Conservation (phyloP, 2,113 vertebrate species). For the Anhinga rufa region DNA sequence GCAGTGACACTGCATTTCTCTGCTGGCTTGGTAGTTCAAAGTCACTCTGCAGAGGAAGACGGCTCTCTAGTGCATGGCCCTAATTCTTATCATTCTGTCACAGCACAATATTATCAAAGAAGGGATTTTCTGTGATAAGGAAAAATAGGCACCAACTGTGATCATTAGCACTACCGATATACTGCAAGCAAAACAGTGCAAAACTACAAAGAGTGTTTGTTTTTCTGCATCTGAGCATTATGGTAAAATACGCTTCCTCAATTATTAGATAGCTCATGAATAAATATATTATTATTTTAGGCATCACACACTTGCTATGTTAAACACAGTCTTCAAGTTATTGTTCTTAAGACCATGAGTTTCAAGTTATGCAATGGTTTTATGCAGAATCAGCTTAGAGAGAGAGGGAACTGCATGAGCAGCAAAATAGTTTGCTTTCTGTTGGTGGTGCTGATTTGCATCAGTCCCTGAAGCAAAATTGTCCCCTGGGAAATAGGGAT, state of each 20-base stretch:
- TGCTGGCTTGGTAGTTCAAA: neutral
- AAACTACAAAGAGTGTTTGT: slow-evolving; percentile 5
- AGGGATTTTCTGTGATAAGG: slow-evolving; percentile 37
- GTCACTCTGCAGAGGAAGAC: neutral
- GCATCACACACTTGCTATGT: neutral
- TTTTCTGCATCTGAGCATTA: neutral
- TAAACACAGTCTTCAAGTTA: slow-evolving; percentile 1
- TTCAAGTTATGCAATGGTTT: neutral
- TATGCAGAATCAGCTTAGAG: slow-evolving; percentile 20
- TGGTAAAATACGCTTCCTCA: slow-evolving; percentile 50
- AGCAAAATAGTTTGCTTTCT: slow-evolving; percentile 16
- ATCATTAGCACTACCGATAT: slow-evolving; percentile 23
- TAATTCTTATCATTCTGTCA: neutral
- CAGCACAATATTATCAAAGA: slow-evolving; percentile 37
- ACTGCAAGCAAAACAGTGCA: neutral
- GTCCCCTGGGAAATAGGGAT: slow-evolving; percentile 9
- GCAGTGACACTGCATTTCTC: neutral
- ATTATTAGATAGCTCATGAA: slow-evolving; percentile 59
- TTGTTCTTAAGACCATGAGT: neutral
- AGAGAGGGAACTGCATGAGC: neutral
- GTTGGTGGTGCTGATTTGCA: neutral
- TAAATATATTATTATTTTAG: slow-evolving; percentile 7
- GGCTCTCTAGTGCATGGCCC: neutral
- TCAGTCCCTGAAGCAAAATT: neutral
- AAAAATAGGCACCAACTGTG: slow-evolving; percentile 4